Percentiles rank a stretch among this genome's conserved stretches.
Evolutionary conservation across 37 sponge, comb jelly and placozoan species (phyloP).

Genomic region (Theonella swinhoei): DNA sequence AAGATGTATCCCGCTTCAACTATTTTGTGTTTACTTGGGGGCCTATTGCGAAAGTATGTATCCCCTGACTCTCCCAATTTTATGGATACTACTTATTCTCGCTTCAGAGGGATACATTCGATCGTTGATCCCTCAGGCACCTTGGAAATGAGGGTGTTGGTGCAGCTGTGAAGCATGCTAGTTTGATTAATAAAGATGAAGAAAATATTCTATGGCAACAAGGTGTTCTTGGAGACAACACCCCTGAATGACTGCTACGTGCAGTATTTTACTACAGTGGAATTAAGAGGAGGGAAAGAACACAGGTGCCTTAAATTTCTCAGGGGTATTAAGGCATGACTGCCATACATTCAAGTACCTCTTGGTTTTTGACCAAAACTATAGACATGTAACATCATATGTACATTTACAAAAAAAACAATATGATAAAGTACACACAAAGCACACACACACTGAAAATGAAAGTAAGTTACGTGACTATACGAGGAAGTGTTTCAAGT

Average conservation of each 20-base stretch:
- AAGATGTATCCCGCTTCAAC: neutral
- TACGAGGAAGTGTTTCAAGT: no score
- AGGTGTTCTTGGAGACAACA: slow-evolving; percentile 8
- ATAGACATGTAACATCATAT: no score
- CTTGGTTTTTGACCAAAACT: no score
- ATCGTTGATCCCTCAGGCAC: neutral
- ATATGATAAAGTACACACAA: no score
- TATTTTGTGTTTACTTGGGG: neutral
- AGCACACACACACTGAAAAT: no score
- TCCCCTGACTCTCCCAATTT: slow-evolving; percentile 29
- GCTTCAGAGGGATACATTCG: slow-evolving; percentile 11
- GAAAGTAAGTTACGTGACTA: slow-evolving; percentile 17
- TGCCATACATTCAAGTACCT: no score
- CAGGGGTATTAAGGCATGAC: neutral
- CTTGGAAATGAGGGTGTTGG: slow-evolving; percentile 9
- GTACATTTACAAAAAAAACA: no score
- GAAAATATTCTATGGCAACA: slow-evolving; percentile 12
- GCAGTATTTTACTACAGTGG: slow-evolving; percentile 12
- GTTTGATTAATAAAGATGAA: no score
- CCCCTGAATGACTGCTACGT: slow-evolving; percentile 9
- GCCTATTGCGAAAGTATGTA: neutral
- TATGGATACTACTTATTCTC: slow-evolving; percentile 16
- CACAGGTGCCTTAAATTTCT: neutral
- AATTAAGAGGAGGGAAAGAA: slow-evolving; percentile 21
- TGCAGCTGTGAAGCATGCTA: neutral